These are phyloP conservation scores for Sebastes itinus DNA, from an alignment of 2,797 vertebrate genomes.

Conservation along the genomic window DNA sequence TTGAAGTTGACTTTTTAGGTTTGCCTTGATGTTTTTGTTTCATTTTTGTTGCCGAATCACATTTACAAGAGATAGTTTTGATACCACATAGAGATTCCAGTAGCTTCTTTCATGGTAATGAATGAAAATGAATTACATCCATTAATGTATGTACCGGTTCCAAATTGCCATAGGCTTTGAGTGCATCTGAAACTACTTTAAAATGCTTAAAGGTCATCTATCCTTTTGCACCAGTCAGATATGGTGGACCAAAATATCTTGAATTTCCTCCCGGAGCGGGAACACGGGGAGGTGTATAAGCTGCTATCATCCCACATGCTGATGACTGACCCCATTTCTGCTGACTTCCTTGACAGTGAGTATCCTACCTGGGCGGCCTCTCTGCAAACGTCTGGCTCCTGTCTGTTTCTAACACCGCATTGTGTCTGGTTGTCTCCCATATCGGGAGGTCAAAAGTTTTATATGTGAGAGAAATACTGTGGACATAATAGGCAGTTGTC, in stretches of 20 bases:
- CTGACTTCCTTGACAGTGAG: conserved; percentile 89
- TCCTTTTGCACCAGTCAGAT: conserved; percentile 90
- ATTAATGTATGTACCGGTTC: neutral
- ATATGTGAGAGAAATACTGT: neutral
- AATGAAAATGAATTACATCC: neutral
- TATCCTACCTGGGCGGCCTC: conserved; percentile 37
- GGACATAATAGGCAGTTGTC: neutral
- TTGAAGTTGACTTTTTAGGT: neutral
- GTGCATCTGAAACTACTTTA: neutral
- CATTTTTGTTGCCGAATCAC: neutral
- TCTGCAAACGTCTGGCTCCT: neutral
- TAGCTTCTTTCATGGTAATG: neutral
- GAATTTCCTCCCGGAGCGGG: conserved; percentile 92
- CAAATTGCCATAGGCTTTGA: neutral
- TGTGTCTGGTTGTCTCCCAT: conserved; percentile 20
- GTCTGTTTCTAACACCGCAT: neutral
- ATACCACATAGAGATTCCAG: neutral
- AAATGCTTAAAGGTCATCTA: neutral
- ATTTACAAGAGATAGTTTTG: neutral
- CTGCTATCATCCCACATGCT: conserved; percentile 89
- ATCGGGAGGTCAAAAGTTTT: conserved; percentile 19
- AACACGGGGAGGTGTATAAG: conserved; percentile 91
- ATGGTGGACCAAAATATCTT: conserved; percentile 96
- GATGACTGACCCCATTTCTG: conserved; percentile 83
- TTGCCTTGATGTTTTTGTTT: neutral